Evolutionary conservation across 2,113 vertebrate species (phyloP).

Genomic region (Pavo muticus): DNA sequence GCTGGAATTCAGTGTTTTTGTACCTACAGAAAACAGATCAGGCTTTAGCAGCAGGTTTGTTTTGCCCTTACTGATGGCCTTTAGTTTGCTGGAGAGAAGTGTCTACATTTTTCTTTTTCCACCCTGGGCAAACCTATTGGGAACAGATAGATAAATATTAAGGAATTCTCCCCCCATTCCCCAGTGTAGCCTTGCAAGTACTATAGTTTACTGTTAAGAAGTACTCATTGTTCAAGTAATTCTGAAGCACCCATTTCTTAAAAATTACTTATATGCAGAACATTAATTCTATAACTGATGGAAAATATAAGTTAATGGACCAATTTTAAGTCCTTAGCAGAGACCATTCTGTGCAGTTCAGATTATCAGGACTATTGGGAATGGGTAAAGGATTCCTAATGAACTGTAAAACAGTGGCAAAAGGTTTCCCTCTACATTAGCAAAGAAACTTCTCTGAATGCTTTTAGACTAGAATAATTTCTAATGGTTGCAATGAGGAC

Average conservation of each 20-base stretch:
- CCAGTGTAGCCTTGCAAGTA: background rate
- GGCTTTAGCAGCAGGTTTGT: background rate
- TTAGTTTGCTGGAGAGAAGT: background rate
- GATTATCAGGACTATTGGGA: background rate
- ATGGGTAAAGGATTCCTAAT: background rate
- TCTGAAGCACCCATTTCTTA: background rate
- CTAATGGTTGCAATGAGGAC: background rate
- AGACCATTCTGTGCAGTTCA: background rate
- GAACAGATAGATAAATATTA: background rate
- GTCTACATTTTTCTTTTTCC: background rate
- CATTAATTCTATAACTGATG: constrained; percentile 1
- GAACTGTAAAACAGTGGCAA: background rate
- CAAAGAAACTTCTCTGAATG: background rate
- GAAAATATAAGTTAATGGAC: constrained; percentile 34
- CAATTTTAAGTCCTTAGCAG: background rate
- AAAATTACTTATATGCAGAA: background rate
- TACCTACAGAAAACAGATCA: background rate
- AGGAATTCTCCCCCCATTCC: background rate
- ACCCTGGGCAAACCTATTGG: background rate
- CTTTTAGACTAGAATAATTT: background rate
- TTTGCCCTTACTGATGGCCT: background rate
- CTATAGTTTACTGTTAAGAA: background rate
- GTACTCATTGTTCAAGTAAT: background rate
- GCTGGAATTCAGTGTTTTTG: background rate
- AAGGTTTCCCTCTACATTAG: background rate